Percentiles rank a stretch among this genome's conserved stretches.
Conservation (phyloP, 2,797 vertebrate genomes). For the Brachyrhaphis roseni region DNA sequence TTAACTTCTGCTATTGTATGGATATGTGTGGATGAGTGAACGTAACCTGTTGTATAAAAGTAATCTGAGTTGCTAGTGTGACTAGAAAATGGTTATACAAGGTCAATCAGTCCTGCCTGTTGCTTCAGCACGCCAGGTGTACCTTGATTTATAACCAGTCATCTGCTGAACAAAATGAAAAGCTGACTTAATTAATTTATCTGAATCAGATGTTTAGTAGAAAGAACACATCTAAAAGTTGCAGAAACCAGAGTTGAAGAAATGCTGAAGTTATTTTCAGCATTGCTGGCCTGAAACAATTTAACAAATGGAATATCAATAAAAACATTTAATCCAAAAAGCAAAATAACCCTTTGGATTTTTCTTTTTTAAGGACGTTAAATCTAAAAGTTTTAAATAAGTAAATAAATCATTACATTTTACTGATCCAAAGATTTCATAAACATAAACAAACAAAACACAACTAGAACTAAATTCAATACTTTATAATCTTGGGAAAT, state of each 20-base stretch:
- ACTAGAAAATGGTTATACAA: not conserved
- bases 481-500: no score
- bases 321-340: conserved; percentile 5
- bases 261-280: not conserved
- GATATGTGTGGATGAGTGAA: not conserved
- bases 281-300: not conserved
- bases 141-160: not conserved
- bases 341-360: not conserved
- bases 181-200: not conserved
- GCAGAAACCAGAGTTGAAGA: not conserved
- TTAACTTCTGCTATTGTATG: not conserved
- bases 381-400: not conserved
- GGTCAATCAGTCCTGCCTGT: not conserved
- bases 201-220: not conserved
- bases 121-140: not conserved
- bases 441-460: no score
- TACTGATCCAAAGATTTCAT: no score
- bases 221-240: not conserved
- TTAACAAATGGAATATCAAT: not conserved
- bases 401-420: no score
- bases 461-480: no score
- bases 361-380: conserved; percentile 1
- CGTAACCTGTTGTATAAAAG: not conserved
- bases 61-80: not conserved
- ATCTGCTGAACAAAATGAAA: no score